These are phyloP conservation scores for Uloborus plumipes DNA, from an alignment of 2,888 invertebrate genomes.

Conservation along the genomic window DNA sequence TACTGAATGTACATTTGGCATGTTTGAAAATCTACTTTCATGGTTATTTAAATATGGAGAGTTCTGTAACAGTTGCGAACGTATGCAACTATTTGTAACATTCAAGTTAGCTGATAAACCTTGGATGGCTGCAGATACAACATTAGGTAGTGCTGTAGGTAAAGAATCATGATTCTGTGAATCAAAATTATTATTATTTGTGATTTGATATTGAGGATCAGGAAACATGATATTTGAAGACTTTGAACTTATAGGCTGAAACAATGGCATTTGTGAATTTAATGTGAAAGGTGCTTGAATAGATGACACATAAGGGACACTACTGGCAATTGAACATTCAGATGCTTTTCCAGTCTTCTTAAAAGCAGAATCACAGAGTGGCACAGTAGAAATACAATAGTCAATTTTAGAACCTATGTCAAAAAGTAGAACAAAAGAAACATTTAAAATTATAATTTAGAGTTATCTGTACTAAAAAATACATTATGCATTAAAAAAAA, in stretches of 20 bases:
- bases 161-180: conserved; percentile 21
- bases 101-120: conserved; percentile 37
- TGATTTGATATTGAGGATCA: conserved; percentile 17
- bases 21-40: conserved; percentile 25
- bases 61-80: conserved; percentile 7
- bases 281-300: conserved; percentile 28
- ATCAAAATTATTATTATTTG: conserved; percentile 20
- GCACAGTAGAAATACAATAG: conserved; percentile 18
- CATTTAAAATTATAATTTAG: too few species aligned
- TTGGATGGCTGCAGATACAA: conserved; percentile 39
- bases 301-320: not conserved
- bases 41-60: conserved; percentile 22
- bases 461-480: too few species aligned
- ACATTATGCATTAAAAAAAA: too few species aligned
- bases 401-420: too few species aligned
- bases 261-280: conserved; percentile 61
- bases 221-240: conserved; percentile 22
- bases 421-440: too few species aligned
- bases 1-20: conserved; percentile 23
- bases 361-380: conserved; percentile 36
- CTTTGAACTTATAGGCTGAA: conserved; percentile 51
- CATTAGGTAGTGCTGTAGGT: conserved; percentile 35
- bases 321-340: conserved; percentile 9
- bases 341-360: conserved; percentile 23
- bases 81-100: conserved; percentile 21